Base-by-base conservation (phyloP, 1,140 invertebrate species). In the Nixonia krombeini region DNA sequence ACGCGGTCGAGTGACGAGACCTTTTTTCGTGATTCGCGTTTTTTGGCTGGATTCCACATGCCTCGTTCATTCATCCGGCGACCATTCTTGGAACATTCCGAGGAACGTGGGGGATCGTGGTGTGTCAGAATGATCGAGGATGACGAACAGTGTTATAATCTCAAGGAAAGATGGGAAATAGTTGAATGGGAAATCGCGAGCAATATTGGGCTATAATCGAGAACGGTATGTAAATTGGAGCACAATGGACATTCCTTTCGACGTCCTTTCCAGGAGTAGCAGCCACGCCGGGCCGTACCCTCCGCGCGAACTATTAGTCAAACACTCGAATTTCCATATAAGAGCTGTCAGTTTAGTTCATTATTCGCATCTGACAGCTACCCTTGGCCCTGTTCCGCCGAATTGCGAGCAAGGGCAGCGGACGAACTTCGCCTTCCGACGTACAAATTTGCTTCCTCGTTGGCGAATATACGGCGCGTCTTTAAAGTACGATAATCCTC, bases 271-370 rank as follows among this genome's bases (percentile, higher is more conserved):
- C 29, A 31, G 2, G 8, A 3, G 3, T 9, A 16, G 58, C 57
- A 31, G 9, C 9, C 40, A 4, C 10, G 2, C 3, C 31, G 67
- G 55, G 26, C 37, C 56, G 56, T 50, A 49, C 33, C 42, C 6
- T 9, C n/a, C 17, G 33, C 17, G 33, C 49, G 33, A 55, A 70
- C 79, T 77, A 81, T 81, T 79, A 77, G 75, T 79, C 76, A 79
- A 72, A 52, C 58, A 73, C 63, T 72, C 65, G 74, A 80, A 81
- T 78, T 78, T 81, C 80, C 78, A 76, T 81, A 78, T 74, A 76
- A 74, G 59, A 59, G 67, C 79, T 75, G 79, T 81, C 79, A 79
- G 72, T 80, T 71, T 73, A 35, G 38, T 55, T 51, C 66, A 75
- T 78, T 77, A 79, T 77, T 77, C 72, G 74, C 70, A 65, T 74